Base-by-base conservation (phyloP, 2,797 vertebrate species). In the Anguilla obscura region DNA sequence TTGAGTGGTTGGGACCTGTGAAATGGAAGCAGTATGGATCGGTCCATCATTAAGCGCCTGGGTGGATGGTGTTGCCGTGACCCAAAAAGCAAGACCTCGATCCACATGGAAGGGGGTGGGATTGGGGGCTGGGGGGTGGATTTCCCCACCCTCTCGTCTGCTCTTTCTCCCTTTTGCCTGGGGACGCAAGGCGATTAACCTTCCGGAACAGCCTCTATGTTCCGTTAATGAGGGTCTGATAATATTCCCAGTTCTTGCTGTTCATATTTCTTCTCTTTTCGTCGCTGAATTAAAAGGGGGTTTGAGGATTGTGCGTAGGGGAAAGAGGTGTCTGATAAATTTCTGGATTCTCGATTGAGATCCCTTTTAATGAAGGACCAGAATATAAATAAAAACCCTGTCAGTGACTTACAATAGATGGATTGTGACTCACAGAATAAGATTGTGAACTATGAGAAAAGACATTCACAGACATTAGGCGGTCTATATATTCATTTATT, bases 171-270 rank as follows among this genome's bases (percentile, higher is more conserved):
- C 90, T 90, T 63, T 86, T 90, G 88, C 93, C 91, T 91, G 88
- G 90, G 92, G 90, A 93, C 92, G 92, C 88, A 74, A 91, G 89
- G 86, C 88, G 91, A 92, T 93, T 94, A 93, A 94, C 92, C 92
- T 92, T 91, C 87, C 89, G 87, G 89, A 92, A 88, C 90, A 86
- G 86, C 84, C 87, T 85, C 88, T 91, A 88, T 87, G 88, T 52
- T 87, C 89, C 86, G 76, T 87, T 93, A 92, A 93, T 92, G 91
- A 93, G 91, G 87, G 88, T 79, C 91, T 91, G 90, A 89, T 86
- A 90, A 86, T 89, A 79, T 89, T 89, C 86, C 91, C 89, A 90
- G 89, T 90, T 79, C 85, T 86, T 87, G 89, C 89, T 88, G 86
- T 91, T 89, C 90, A 90, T 92, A 90, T 92, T 92, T 87, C 89